Conservation (phyloP, 2,113 vertebrate genomes). For the Protobothrops mucrosquamatus region DNA sequence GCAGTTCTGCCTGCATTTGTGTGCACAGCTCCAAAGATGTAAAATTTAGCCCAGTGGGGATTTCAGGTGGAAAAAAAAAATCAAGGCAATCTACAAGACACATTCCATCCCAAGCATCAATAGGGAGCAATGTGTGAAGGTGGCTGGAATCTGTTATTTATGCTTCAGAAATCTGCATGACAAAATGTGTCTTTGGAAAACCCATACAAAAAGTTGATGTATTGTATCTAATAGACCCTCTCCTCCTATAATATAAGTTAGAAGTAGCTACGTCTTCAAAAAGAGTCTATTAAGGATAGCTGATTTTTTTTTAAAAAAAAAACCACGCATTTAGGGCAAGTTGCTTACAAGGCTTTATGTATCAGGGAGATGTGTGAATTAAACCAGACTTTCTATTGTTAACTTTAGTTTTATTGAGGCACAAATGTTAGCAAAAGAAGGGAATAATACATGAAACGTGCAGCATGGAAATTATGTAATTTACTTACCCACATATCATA, state of each 20-base stretch:
- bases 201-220: not conserved
- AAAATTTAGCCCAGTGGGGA: not conserved
- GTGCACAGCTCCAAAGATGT: not conserved
- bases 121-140: not conserved
- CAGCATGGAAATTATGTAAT: not conserved
- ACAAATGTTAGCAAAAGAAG: not conserved
- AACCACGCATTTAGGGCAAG: not conserved
- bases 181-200: not conserved
- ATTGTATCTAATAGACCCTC: not conserved
- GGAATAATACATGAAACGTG: not conserved
- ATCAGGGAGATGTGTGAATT: not conserved
- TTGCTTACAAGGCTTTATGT: not conserved
- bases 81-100: not conserved
- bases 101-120: not conserved
- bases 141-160: not conserved
- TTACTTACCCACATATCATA: not conserved
- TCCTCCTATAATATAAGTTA: not conserved
- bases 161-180: not conserved
- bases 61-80: not conserved
- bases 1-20: not conserved
- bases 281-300: not conserved
- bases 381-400: not conserved
- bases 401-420: not conserved
- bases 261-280: not conserved
- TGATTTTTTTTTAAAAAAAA: not conserved